Conservation (phyloP, 2,797 vertebrate species). For the Helostoma temminkii region DNA sequence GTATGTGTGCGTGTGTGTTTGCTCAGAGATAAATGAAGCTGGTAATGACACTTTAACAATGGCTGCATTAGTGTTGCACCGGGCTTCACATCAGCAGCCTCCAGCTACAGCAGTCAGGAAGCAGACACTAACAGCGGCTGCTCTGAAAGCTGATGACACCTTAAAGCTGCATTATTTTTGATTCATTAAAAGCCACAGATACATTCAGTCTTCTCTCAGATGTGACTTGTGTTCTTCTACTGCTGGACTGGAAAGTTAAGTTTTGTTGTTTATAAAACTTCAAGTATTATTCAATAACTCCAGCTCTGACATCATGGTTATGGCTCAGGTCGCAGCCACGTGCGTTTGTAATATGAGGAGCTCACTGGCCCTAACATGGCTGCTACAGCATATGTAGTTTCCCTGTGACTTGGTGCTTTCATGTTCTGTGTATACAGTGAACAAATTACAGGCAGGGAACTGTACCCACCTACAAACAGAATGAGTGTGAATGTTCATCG, state of each 20-base stretch:
- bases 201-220: neutral
- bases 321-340: neutral
- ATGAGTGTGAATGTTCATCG: no score
- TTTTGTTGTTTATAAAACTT: no score
- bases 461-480: no score
- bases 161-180: slow-evolving; percentile 12
- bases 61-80: slow-evolving; percentile 53
- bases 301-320: neutral
- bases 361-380: neutral
- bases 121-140: neutral
- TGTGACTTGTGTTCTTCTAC: neutral
- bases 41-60: slow-evolving; percentile 73
- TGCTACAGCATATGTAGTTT: no score
- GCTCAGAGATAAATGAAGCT: slow-evolving; percentile 56
- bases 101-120: slow-evolving; percentile 42
- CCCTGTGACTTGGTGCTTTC: neutral
- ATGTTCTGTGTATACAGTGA: neutral
- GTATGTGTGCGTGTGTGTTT: slow-evolving; percentile 51
- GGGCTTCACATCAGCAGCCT: slow-evolving; percentile 43
- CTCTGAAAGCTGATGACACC: slow-evolving; percentile 36
- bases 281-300: no score
- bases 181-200: neutral
- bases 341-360: neutral
- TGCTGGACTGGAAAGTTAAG: neutral
- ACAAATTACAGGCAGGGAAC: neutral